Percentiles rank a stretch among this genome's conserved stretches.
phyloP scores from a whole-genome alignment of 2,113 vertebrate genomes.

The Podilymbus podiceps region DNA sequence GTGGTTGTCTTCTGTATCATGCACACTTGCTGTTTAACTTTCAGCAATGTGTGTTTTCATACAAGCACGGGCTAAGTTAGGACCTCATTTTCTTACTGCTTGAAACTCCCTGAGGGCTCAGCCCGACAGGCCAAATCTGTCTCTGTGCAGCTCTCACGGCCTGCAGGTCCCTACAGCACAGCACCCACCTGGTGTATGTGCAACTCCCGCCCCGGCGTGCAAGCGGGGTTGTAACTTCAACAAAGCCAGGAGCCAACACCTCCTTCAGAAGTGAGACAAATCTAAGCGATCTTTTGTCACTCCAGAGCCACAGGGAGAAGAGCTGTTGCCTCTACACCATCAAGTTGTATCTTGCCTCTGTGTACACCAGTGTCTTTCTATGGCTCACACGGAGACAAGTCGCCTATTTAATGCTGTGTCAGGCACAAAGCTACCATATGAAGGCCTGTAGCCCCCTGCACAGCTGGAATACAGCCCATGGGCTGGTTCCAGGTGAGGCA shows the following conservation, averaged over 20 bases:
- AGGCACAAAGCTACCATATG: neutral
- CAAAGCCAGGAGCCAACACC: neutral
- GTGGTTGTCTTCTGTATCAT: neutral
- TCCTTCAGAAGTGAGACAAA: neutral
- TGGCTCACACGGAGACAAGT: neutral
- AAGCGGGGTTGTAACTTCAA: neutral
- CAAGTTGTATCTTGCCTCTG: neutral
- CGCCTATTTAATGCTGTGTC: neutral
- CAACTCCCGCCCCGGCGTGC: neutral
- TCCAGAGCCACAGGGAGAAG: neutral
- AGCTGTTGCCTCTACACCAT: neutral
- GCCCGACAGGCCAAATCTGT: neutral
- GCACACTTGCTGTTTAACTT: neutral
- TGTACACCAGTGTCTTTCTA: neutral
- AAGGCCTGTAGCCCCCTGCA: neutral
- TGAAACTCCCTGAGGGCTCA: neutral
- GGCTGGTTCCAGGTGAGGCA: neutral
- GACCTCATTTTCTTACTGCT: neutral
- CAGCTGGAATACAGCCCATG: neutral
- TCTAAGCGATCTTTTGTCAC: neutral
- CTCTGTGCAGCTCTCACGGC: neutral
- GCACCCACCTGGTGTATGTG: fast-evolving
- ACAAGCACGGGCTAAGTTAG: neutral
- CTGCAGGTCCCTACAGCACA: neutral
- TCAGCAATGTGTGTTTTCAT: neutral